phyloP scores from a whole-genome alignment of 2,113 vertebrate species.

The Paratilapia polleni region DNA sequence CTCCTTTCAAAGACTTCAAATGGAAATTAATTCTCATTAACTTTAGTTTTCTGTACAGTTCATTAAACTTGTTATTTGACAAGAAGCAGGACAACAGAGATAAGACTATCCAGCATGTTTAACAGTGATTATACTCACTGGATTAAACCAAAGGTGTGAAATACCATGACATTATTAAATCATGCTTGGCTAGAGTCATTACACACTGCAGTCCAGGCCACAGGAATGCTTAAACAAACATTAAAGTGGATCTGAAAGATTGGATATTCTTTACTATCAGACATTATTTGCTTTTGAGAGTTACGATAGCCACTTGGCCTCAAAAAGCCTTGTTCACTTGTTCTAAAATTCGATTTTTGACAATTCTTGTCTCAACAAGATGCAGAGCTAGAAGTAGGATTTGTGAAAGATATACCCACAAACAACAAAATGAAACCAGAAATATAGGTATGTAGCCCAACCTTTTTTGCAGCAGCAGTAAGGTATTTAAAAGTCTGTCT shows the following conservation, averaged over 20 bases:
- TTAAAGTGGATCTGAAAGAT: neutral
- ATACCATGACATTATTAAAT: neutral
- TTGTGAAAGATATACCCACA: neutral
- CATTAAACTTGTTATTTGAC: neutral
- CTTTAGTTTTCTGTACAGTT: neutral
- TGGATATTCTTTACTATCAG: neutral
- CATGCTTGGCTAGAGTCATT: neutral
- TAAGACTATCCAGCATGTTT: neutral
- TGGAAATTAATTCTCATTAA: neutral
- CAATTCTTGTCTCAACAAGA: neutral
- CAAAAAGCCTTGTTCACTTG: neutral
- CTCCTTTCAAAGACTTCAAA: constrained; percentile 2
- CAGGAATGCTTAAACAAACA: neutral
- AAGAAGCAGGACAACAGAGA: neutral
- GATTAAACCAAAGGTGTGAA: neutral
- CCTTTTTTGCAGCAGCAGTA: neutral
- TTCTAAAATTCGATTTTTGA: neutral
- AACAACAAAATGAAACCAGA: neutral
- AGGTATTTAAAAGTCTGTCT: neutral
- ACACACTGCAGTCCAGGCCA: neutral
- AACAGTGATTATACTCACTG: neutral
- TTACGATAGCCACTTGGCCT: neutral
- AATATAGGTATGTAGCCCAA: neutral
- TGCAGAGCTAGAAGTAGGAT: neutral
- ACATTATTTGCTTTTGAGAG: neutral